Conservation (phyloP, 2,797 vertebrate genomes). For the Esox masquinongy region DNA sequence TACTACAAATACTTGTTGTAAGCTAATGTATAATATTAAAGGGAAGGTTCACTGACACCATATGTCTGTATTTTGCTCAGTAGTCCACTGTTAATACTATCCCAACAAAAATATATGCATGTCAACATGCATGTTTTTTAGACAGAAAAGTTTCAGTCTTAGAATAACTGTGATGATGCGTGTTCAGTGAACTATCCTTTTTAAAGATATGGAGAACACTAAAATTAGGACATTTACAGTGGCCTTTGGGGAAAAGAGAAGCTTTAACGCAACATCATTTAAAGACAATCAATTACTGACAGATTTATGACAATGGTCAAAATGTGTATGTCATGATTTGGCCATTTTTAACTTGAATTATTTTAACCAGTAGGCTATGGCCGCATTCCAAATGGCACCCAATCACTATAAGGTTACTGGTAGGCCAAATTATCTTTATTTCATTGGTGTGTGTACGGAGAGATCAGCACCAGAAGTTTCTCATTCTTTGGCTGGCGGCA, state of each 20-base stretch:
- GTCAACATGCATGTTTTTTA: neutral
- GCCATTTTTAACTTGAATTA: neutral
- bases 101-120: neutral
- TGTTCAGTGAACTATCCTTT: neutral
- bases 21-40: slow-evolving; percentile 2
- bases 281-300: neutral
- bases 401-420: neutral
- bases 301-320: neutral
- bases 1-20: neutral
- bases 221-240: slow-evolving; percentile 14
- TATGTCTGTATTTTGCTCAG: neutral
- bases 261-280: neutral
- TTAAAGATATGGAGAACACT: neutral
- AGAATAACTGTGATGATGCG: neutral
- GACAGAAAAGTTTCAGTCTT: neutral
- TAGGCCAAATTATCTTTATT: neutral
- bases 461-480: neutral
- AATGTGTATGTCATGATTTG: neutral
- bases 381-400: neutral
- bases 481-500: neutral
- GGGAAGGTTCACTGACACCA: neutral
- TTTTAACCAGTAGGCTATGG: neutral
- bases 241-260: slow-evolving; percentile 34
- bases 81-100: neutral
- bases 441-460: neutral